phyloP scores from a whole-genome alignment of 2,113 vertebrate species.

The Vidua macroura region DNA sequence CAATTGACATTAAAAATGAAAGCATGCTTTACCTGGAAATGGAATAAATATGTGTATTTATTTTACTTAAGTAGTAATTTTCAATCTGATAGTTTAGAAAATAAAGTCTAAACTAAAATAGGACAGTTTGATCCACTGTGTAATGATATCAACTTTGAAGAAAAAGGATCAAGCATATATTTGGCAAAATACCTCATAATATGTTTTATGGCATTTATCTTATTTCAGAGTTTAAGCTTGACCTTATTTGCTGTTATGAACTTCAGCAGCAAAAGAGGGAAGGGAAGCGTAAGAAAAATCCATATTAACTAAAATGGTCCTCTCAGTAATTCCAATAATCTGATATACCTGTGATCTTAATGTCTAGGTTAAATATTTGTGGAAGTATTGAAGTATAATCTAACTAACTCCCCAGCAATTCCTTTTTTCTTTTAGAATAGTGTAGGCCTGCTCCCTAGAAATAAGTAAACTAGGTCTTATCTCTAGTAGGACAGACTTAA shows the following conservation, averaged over 20 bases:
- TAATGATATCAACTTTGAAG: background rate
- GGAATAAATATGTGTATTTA: background rate
- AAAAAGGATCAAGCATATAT: background rate
- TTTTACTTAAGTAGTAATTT: background rate
- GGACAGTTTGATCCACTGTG: background rate
- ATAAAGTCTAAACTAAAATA: background rate
- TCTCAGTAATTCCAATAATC: background rate
- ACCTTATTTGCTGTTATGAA: background rate
- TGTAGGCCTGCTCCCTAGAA: background rate
- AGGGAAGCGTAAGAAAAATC: background rate
- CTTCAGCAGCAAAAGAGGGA: background rate
- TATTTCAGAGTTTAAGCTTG: background rate
- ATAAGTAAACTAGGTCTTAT: background rate
- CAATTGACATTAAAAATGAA: background rate
- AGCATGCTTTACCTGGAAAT: background rate
- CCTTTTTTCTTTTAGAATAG: background rate
- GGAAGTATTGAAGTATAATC: background rate
- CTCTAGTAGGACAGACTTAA: background rate
- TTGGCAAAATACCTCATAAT: background rate
- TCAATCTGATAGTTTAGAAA: background rate
- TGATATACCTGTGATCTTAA: background rate
- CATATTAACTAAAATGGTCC: background rate
- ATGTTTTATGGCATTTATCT: background rate
- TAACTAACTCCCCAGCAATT: background rate
- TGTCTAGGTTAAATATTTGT: background rate